phyloP scores from a whole-genome alignment of 1,140 invertebrate species.

The Rhynchophorus ferrugineus region DNA sequence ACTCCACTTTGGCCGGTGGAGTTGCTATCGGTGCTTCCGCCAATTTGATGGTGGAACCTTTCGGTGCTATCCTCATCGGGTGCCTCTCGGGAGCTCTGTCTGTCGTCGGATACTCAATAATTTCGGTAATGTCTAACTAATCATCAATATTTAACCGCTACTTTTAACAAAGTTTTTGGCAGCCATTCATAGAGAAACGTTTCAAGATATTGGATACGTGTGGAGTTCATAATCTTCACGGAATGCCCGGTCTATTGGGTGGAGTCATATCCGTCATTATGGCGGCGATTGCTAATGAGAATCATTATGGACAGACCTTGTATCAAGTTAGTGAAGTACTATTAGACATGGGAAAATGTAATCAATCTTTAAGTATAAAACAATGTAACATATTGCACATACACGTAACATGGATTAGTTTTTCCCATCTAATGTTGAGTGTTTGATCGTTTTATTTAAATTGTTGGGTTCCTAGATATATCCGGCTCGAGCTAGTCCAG shows the following conservation, averaged over 20 bases:
- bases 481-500: slow-evolving; percentile 42
- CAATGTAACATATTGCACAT: too few relatives aligned
- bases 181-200: slow-evolving; percentile 65
- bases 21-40: slow-evolving; percentile 57
- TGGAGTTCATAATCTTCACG: slow-evolving; percentile 93
- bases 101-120: slow-evolving; percentile 74
- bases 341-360: not conserved
- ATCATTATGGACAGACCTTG: slow-evolving; percentile 46
- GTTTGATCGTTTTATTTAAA: not conserved
- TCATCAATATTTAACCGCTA: not conserved
- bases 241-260: slow-evolving; percentile 85
- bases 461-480: slow-evolving; percentile 41
- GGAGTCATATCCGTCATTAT: slow-evolving; percentile 71
- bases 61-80: slow-evolving; percentile 78
- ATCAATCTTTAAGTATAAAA: too few relatives aligned
- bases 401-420: not conserved
- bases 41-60: slow-evolving; percentile 80
- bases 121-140: slow-evolving; percentile 65
- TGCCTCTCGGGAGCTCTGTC: slow-evolving; percentile 72
- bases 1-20: slow-evolving; percentile 80
- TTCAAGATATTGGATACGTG: slow-evolving; percentile 84
- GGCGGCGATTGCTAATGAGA: slow-evolving; percentile 60
- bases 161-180: too few relatives aligned
- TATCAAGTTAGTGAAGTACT: slow-evolving; percentile 33
- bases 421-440: not conserved